Evolutionary conservation across 1,140 invertebrate genomes (phyloP).

Genomic region (Apis cerana): DNA sequence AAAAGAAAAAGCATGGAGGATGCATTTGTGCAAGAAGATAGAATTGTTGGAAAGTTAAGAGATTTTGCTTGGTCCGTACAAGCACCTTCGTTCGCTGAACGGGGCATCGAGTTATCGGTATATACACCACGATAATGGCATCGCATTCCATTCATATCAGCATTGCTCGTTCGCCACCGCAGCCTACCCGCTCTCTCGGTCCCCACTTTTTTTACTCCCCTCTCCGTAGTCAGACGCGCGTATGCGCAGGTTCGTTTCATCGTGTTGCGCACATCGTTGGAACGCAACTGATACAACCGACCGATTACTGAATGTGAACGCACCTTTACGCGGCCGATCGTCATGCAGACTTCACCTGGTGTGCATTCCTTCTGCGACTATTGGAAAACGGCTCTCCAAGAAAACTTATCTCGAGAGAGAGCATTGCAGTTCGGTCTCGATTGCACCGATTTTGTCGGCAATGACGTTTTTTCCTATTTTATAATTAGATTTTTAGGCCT

Average conservation of each 20-base stretch:
- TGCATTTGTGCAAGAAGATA: conserved; percentile 4
- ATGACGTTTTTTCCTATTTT: neutral
- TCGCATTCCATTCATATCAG: conserved; percentile 79
- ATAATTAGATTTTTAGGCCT: neutral
- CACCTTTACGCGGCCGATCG: conserved; percentile 28
- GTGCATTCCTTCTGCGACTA: conserved; percentile 31
- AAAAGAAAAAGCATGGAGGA: neutral
- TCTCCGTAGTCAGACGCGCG: neutral
- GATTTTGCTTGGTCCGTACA: conserved; percentile 33
- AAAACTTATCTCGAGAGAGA: conserved; percentile 16
- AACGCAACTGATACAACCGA: neutral
- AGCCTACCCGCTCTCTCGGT: conserved; percentile 22
- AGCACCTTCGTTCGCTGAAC: conserved; percentile 39
- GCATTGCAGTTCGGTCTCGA: neutral
- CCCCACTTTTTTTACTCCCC: neutral
- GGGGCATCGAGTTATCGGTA: conserved; percentile 72
- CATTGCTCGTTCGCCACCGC: conserved; percentile 62
- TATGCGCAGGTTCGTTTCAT: neutral
- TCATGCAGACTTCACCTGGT: conserved; percentile 5
- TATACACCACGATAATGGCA: conserved; percentile 75
- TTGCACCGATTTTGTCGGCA: neutral
- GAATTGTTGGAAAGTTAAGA: conserved; percentile 51
- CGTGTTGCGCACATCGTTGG: conserved; percentile 1
- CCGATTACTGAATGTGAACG: conserved; percentile 11
- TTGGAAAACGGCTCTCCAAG: conserved; percentile 17